Evolutionary conservation across 2,888 invertebrate species (phyloP), one percentile per base, ranked within the genome.

Genomic region (Ochlodes sylvanus): DNA sequence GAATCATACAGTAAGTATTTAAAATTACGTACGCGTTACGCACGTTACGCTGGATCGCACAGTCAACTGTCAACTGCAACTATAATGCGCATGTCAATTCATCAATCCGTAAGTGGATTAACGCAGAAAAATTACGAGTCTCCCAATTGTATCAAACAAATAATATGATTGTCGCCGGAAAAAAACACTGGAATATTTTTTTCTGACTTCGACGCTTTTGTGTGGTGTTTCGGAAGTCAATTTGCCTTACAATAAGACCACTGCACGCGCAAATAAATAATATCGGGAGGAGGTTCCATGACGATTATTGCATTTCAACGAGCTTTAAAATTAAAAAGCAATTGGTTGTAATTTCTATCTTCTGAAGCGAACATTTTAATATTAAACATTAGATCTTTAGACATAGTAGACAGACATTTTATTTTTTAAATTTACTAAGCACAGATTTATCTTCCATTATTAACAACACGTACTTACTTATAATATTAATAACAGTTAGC

Each of bases 261-360:
- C 63, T 63, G 56, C 32, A n/a, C n/a, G 19, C 56, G 34, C 64
- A 64, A 56, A 64, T 56, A 64, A 64, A 47, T 64, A 64, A 56
- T 64, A 64, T 64, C 56, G 64, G 56, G 27, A 47, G 42, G 7
- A 64, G 42, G 34, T 17, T 52, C 55, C 56, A 56, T 64, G 64
- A 63, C 63, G 64, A 10, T 64, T 64, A 56, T 64, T 64, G 56
- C 55, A 17, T 63, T 64, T 64, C 44, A 47, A 56, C 64, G 14
- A 44, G 19, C 10, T 56, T 21, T n/a, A 12, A 42, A 47, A 42
- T 63, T 54, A 63, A 63, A 55, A 52, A 15, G 54, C 38, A 42
- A 52, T 52, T 54, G 63, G 19, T 50, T 34, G 34, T 52, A 62
- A 47, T n/a, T 44, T 32, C 10, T 1, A 3, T 12, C 10, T 1